phyloP scores from a whole-genome alignment of 2,797 vertebrate genomes.

The Phrynocephalus guinanensis region DNA sequence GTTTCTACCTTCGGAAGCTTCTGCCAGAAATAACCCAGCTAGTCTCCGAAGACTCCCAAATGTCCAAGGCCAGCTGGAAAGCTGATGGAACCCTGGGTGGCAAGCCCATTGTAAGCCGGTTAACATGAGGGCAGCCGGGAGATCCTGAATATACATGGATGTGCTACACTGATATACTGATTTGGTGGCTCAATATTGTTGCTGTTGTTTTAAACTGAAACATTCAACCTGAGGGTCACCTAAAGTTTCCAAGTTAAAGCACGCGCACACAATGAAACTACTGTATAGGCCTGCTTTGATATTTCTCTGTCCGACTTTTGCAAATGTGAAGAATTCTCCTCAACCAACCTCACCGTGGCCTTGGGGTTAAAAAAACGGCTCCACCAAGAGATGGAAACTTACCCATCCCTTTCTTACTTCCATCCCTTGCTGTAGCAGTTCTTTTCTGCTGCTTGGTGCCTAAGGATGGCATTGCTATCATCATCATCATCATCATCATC shows the following conservation, averaged over 20 bases:
- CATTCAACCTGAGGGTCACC: too few species aligned
- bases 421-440: background rate
- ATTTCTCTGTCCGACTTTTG: background rate
- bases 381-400: background rate
- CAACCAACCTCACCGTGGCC: background rate
- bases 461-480: too few species aligned
- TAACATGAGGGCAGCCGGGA: background rate
- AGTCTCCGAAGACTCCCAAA: background rate
- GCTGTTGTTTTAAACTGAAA: background rate
- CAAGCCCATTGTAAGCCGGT: background rate
- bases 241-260: too few species aligned
- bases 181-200: background rate
- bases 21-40: background rate
- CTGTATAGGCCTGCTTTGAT: background rate
- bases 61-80: too few species aligned
- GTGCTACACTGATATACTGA: background rate
- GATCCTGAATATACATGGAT: background rate
- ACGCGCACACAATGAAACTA: too few species aligned
- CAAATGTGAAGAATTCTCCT: background rate
- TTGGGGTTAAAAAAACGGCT: background rate
- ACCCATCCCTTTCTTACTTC: background rate
- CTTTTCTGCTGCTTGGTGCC: background rate
- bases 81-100: background rate
- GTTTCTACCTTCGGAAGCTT: background rate
- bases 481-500: too few species aligned